phyloP scores from a whole-genome alignment of 2,797 vertebrate genomes.

The Muscicapa comitata region DNA sequence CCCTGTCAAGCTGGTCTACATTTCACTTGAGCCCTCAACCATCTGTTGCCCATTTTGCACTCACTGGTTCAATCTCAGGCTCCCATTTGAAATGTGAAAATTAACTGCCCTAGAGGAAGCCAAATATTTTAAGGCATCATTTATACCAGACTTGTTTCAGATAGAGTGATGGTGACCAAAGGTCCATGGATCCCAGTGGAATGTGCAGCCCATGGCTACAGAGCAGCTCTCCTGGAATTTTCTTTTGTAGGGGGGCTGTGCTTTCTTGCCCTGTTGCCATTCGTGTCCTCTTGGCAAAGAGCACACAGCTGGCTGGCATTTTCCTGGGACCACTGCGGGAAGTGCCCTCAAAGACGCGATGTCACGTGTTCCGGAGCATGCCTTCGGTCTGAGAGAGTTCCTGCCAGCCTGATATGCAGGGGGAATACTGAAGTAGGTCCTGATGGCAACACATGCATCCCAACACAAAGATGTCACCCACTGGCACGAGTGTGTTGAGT shows the following conservation, averaged over 20 bases:
- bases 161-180: not conserved
- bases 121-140: not conserved
- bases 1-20: not conserved
- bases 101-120: not conserved
- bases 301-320: not conserved
- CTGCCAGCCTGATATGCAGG: not conserved
- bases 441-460: not conserved
- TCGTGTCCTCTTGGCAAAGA: not conserved
- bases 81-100: not conserved
- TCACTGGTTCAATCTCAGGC: not conserved
- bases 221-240: not conserved
- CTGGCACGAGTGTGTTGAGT: not conserved
- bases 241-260: not conserved
- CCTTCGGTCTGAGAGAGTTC: not conserved
- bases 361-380: rapidly evolving
- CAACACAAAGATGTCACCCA: not conserved
- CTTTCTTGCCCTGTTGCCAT: not conserved
- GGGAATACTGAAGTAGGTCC: conserved; percentile 34
- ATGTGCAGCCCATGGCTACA: not conserved
- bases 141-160: not conserved
- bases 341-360: not conserved
- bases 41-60: not conserved
- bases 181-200: not conserved
- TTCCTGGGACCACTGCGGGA: rapidly evolving
- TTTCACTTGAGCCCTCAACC: not conserved